Conservation (phyloP, 37 sponge, comb jelly and placozoan genomes). For the Spongilla lacustris region DNA sequence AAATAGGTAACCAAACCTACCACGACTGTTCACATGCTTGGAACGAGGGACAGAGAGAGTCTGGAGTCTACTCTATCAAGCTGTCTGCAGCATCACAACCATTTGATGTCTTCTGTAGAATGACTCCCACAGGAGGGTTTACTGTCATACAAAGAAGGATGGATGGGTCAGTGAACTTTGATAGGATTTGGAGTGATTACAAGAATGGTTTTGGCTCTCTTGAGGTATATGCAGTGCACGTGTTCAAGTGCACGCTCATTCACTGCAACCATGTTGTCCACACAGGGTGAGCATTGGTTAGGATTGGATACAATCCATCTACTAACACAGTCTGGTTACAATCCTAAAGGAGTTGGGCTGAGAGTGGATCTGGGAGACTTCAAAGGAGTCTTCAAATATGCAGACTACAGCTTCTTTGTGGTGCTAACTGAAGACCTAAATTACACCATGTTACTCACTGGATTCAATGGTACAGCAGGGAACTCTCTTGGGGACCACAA, state of each 20-base stretch:
- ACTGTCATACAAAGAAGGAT: constrained; percentile 25
- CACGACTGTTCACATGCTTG: background rate
- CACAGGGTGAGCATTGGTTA: background rate
- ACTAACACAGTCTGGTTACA: background rate
- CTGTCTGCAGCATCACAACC: background rate
- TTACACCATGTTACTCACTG: background rate
- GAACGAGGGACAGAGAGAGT: background rate
- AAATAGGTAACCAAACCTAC: background rate
- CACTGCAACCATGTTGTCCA: background rate
- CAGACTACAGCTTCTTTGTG: background rate
- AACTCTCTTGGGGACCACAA: background rate
- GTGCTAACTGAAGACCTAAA: background rate
- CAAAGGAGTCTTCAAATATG: background rate
- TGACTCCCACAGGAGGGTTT: constrained; percentile 13
- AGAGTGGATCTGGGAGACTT: background rate
- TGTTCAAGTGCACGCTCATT: background rate
- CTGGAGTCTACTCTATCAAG: background rate
- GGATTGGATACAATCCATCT: background rate
- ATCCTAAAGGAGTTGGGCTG: background rate
- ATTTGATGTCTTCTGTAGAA: constrained; percentile 1
- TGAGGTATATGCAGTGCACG: background rate
- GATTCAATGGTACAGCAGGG: background rate
- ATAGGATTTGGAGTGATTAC: background rate
- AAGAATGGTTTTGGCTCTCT: background rate
- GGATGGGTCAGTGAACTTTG: background rate